phyloP scores from a whole-genome alignment of 2,888 invertebrate species.

The Xestia c-nigrum region DNA sequence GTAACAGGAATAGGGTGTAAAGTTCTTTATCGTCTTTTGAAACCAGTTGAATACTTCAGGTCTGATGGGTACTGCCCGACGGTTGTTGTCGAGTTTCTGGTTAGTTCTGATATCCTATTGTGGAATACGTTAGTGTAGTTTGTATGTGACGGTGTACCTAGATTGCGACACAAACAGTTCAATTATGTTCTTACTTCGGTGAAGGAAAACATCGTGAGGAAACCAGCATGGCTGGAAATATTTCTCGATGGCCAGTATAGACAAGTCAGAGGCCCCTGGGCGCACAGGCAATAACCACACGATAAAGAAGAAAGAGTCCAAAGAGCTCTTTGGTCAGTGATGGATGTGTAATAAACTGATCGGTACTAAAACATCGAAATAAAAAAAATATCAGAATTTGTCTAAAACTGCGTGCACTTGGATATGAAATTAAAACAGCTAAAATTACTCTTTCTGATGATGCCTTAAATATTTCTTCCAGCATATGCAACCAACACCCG shows the following conservation, averaged over 20 bases:
- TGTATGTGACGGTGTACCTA: not conserved
- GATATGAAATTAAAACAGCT: not conserved
- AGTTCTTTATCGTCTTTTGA: not conserved
- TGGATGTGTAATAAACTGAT: not conserved
- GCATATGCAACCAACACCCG: slow-evolving; percentile 62
- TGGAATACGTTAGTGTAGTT: not conserved
- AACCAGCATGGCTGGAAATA: no score
- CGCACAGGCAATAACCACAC: no score
- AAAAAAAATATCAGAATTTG: not conserved
- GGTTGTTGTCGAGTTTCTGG: not conserved
- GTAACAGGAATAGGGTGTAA: not conserved
- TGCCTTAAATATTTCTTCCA: slow-evolving; percentile 20
- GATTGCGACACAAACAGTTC: not conserved
- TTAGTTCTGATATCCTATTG: not conserved
- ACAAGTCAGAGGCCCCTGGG: no score
- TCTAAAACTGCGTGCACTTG: not conserved
- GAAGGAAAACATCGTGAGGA: no score
- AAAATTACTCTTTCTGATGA: not conserved
- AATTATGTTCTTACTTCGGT: no score
- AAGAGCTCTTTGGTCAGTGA: not conserved
- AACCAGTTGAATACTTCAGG: not conserved
- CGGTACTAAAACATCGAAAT: not conserved
- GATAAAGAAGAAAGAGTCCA: not conserved
- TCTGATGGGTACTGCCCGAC: not conserved
- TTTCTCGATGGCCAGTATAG: no score